A percentile compares a stretch with the other conserved stretches of the same genome.
phyloP scores from a whole-genome alignment of 2,797 vertebrate genomes.

The Cryptoblepharus egeriae region DNA sequence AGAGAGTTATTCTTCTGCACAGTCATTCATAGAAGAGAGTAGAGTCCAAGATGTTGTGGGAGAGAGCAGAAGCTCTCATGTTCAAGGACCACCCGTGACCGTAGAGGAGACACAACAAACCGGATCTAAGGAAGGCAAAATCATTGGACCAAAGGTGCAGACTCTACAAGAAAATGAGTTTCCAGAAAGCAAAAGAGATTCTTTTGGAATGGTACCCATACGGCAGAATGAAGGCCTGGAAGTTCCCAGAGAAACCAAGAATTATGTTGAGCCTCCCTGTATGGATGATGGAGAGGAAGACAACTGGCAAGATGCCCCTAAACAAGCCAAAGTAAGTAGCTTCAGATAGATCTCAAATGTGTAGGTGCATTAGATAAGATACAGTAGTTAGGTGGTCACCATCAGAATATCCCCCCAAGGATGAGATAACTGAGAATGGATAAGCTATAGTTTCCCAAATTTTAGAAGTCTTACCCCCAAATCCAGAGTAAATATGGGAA shows the following conservation, averaged over 20 bases:
- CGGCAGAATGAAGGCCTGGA: not conserved
- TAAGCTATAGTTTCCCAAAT: no score
- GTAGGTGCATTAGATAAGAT: no score
- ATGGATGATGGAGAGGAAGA: not conserved
- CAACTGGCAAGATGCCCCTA: not conserved
- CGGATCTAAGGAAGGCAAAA: constrained; percentile 60
- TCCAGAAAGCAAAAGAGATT: not conserved
- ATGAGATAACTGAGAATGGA: no score
- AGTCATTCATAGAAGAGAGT: constrained; percentile 9
- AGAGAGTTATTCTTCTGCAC: not conserved
- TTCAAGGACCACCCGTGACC: constrained; percentile 30
- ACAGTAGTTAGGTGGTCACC: no score
- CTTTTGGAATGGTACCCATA: not conserved
- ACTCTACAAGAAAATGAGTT: not conserved
- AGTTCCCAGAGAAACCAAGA: not conserved
- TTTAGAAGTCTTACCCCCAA: no score
- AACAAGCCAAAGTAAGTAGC: constrained; percentile 6
- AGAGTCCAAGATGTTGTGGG: constrained; percentile 41
- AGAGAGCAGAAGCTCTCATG: not conserved
- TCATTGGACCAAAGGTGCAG: constrained; percentile 16
- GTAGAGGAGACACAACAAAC: constrained; percentile 59
- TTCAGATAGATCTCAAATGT: fast-evolving
- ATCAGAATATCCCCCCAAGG: no score
- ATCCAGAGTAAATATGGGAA: no score
- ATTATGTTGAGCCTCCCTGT: not conserved